A percentile compares a stretch with the other conserved stretches of the same genome.
Evolutionary conservation across 2,888 invertebrate species (phyloP).

Genomic region (Mimas tiliae): DNA sequence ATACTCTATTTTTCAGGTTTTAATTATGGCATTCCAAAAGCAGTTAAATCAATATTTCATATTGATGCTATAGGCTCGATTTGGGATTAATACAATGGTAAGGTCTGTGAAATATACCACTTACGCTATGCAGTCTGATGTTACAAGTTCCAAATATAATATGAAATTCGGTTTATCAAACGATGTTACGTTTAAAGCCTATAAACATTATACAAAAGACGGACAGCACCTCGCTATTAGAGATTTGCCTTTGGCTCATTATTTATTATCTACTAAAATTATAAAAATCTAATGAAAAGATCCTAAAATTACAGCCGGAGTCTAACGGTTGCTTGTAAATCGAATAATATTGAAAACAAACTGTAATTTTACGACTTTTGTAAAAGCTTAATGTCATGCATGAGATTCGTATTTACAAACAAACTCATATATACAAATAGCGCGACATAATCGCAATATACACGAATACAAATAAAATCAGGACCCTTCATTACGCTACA

Average conservation of each 20-base stretch:
- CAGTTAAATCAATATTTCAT: conserved; percentile 7
- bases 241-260: conserved; percentile 79
- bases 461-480: conserved; percentile 33
- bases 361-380: not conserved
- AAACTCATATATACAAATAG: conserved; percentile 51
- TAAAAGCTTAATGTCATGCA: conserved; percentile 12
- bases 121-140: conserved; percentile 18
- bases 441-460: conserved; percentile 32
- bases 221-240: conserved; percentile 76
- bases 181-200: conserved; percentile 64
- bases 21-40: conserved; percentile 22
- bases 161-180: conserved; percentile 63
- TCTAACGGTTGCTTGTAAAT: not conserved
- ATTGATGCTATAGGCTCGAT: conserved; percentile 16
- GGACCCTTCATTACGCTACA: conserved; percentile 43
- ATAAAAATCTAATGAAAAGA: conserved; percentile 26
- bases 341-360: not conserved
- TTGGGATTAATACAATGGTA: not conserved
- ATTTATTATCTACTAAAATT: conserved; percentile 40
- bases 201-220: conserved; percentile 62
- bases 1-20: conserved; percentile 20
- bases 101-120: not conserved
- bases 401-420: conserved; percentile 70
- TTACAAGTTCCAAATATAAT: conserved; percentile 32
- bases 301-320: conserved; percentile 26